Evolutionary conservation across 2,888 invertebrate genomes (phyloP), one percentile per base, ranked within the genome.

Genomic region (Maniola hyperantus): DNA sequence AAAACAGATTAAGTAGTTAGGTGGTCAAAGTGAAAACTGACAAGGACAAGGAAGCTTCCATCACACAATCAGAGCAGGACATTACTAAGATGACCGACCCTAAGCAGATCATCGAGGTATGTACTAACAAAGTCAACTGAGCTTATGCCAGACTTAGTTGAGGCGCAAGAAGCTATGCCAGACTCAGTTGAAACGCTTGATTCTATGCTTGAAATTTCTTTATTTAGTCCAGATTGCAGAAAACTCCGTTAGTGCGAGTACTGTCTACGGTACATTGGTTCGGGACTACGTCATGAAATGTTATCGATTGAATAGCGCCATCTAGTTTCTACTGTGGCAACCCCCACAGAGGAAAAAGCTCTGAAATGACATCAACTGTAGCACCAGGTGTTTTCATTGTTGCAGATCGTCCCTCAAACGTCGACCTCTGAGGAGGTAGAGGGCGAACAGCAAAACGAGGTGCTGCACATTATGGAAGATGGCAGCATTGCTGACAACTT

Each of bases 81-180:
- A 92, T 92, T 78, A 84, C 91, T 70, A 92, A 92, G 77, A 88
- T 92, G 89, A 78, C 84, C 0, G 88, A 90, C 33, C 86, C 90
- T 0, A 85, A 87, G 71, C 89, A 90, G 80, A 85, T 90, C 54
- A 91, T 92, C 5, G 91, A 92, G 89, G 91, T 90, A 64, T 54
- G 53, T 60, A 26, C n/a, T n/a, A n/a, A n/a, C n/a, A n/a, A n/a
- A 46, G 6, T 46, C 15, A n/a, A 7, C n/a, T 7, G 46, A 42
- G 39, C 50, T 33, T 36, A 15, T 34, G n/a, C 42, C 13, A 42
- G 42, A 42, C 13, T 26, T 26, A 42, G 39, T 11, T 42, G 39
- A 10, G 11, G 1, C 42, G 11, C 11, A 4, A 10, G 39, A 42
- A 11, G 6, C 11, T 42, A 42, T 42, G n/a, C n/a, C n/a, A n/a